Base-by-base conservation (phyloP, 2,888 invertebrate genomes). In the Cyaniris semiargus region DNA sequence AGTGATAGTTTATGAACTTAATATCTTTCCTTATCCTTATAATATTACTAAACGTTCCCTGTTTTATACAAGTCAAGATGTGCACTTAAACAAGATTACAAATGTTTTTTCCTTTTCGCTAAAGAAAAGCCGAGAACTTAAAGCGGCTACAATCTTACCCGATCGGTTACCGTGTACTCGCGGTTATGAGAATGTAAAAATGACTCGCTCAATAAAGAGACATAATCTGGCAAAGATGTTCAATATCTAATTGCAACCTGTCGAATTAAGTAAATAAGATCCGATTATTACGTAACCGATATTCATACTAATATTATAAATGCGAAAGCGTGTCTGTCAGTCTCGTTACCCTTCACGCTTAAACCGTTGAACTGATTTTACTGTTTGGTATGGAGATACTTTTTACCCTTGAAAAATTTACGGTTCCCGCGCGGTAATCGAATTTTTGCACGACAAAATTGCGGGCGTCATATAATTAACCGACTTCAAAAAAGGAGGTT, bases 151-250 rank as follows among this genome's bases (percentile, higher is more conserved):
- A 86, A 85, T 88, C 88, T 88, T 86, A 87, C 86, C 85, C 81
- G 86, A 86, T 85, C 88, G 87, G 86, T 88, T 88, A 87, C 86
- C 83, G 85, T 82, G 85, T 85, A 88, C 87, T 88, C 86, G 87
- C 88, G 87, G 88, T 89, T 88, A 89, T 81, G 82, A 78, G 85
- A 83, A 84, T 87, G 87, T 90, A 88, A 90, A 90, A 89, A 85
- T 85, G 88, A 88, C 83, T 86, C 86, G 86, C 88, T 87, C 89
- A 89, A 91, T 92, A 90, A 91, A 92, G 88, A 86, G 87, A 76
- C 38, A 34, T n/a, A 38, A 18, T 18, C 4, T 18, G 18, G 53
- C 53, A 18, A 44, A 18, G 53, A 53, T 18, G 53, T 18, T 15
- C 18, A 18, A 53, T 53, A 53, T 53, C 53, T 53, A 53, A 53